Conservation (phyloP, 2,888 invertebrate species). For the Cephus sareptanus region DNA sequence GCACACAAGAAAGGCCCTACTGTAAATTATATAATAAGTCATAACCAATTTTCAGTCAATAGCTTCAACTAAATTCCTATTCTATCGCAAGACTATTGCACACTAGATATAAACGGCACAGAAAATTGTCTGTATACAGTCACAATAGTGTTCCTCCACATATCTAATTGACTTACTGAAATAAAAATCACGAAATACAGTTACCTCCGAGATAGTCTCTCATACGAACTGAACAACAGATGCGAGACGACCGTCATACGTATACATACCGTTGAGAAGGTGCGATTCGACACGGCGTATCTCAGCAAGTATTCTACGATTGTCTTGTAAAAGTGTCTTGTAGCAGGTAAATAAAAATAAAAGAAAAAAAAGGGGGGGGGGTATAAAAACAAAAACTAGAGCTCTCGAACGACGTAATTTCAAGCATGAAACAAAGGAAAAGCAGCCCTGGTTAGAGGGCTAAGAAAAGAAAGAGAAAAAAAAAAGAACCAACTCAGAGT, state of each 20-base stretch:
- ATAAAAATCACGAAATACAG: background rate
- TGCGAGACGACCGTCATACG: background rate
- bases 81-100: background rate
- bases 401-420: background rate
- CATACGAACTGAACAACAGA: background rate
- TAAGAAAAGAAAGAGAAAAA: too few relatives aligned
- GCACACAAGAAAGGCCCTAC: background rate
- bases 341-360: background rate
- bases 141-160: background rate
- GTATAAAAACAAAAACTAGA: background rate
- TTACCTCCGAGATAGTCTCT: background rate
- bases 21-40: background rate
- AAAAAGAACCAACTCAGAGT: background rate
- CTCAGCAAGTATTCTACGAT: background rate
- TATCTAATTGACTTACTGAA: background rate
- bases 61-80: background rate
- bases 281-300: background rate
- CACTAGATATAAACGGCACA: background rate
- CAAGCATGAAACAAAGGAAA: background rate
- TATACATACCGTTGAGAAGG: background rate
- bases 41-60: background rate
- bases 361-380: background rate
- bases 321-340: background rate
- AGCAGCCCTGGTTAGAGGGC: background rate
- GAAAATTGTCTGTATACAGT: background rate